Percentiles rank a stretch among this genome's conserved stretches.
These are phyloP conservation scores for Siniperca knerii DNA, from an alignment of 2,113 vertebrate species.

Conservation along the genomic window DNA sequence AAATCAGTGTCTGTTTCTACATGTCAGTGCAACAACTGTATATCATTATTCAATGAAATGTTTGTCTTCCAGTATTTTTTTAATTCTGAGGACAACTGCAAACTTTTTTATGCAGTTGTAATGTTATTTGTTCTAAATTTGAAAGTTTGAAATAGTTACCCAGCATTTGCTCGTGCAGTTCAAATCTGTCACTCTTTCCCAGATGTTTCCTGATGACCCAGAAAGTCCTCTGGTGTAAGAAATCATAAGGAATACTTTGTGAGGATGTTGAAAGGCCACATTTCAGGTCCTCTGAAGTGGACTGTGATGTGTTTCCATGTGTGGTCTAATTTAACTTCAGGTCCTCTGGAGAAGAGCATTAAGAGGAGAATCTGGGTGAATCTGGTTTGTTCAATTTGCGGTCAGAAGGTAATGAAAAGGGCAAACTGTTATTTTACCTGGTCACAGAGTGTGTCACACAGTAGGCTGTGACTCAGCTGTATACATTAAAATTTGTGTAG, in stretches of 20 bases:
- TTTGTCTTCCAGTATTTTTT: background rate
- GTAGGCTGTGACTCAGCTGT: background rate
- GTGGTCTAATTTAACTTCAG: conserved; percentile 40
- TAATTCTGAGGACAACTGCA: background rate
- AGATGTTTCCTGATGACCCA: conserved; percentile 14
- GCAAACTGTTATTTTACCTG: background rate
- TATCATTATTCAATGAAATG: background rate
- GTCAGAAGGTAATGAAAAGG: conserved; percentile 4
- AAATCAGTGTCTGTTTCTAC: background rate
- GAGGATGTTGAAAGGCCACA: background rate
- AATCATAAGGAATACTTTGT: conserved; percentile 15
- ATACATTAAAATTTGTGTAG: background rate
- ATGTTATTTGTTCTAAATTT: background rate
- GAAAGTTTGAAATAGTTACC: background rate
- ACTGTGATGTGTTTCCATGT: conserved; percentile 30
- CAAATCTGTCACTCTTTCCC: background rate
- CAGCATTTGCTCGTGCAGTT: background rate
- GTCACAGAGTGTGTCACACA: background rate
- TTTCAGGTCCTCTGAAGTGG: conserved; percentile 8
- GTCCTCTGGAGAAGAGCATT: background rate
- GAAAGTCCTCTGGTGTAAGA: conserved; percentile 16
- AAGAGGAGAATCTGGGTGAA: conserved; percentile 27
- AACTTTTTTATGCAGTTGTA: background rate
- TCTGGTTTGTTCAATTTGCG: background rate
- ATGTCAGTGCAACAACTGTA: background rate